Percentiles rank a stretch among this genome's conserved stretches.
Evolutionary conservation across 2,797 vertebrate genomes (phyloP).

Genomic region (Ceryle rudis): DNA sequence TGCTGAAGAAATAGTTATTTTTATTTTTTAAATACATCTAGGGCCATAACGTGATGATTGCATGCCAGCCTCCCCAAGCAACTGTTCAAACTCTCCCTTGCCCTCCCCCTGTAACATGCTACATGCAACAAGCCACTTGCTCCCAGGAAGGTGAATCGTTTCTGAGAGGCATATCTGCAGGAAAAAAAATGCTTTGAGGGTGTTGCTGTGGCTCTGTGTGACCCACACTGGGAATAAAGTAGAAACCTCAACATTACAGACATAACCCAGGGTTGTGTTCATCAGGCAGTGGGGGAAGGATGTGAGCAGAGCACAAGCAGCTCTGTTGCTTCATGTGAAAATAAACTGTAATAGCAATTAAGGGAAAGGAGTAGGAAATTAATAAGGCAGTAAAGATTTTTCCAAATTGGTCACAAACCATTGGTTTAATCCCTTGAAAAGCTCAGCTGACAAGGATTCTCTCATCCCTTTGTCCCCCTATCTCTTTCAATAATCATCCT

Average conservation of each 20-base stretch:
- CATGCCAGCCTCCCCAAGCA: background rate
- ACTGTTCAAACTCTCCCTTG: background rate
- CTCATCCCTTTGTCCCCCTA: constrained; percentile 49
- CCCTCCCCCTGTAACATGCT: background rate
- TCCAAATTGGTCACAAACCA: constrained; percentile 20
- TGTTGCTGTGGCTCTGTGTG: constrained; percentile 29
- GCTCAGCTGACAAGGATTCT: constrained; percentile 28
- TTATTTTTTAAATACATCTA: background rate
- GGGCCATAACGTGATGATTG: background rate
- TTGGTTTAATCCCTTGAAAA: constrained; percentile 27
- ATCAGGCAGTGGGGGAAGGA: background rate
- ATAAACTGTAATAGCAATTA: constrained; percentile 40
- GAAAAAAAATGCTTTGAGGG: background rate
- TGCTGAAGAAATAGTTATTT: background rate
- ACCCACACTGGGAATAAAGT: background rate
- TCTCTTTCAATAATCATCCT: constrained; percentile 51
- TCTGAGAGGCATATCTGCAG: background rate
- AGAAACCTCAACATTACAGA: background rate
- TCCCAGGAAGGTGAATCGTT: constrained; percentile 20
- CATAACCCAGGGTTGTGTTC: background rate
- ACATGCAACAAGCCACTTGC: background rate
- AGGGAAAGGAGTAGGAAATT: background rate
- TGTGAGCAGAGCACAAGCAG: background rate
- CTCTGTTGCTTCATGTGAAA: constrained; percentile 19
- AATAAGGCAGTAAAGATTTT: constrained; percentile 34